phyloP scores from a whole-genome alignment of 1,140 invertebrate species.

The Scaptodrosophila lebanonensis region DNA sequence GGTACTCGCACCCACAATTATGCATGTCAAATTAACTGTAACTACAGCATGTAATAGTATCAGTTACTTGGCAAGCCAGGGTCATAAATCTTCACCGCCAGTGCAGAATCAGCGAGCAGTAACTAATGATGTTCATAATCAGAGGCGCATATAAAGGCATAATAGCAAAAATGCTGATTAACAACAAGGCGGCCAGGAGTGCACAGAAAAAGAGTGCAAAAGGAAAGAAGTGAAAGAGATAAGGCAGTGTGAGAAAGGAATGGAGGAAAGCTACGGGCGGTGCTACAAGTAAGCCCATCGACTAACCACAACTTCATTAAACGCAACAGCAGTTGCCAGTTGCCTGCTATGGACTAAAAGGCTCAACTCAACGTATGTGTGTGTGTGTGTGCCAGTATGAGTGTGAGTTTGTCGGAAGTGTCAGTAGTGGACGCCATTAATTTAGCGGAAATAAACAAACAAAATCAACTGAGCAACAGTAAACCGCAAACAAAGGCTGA shows the following conservation, averaged over 20 bases:
- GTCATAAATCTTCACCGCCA: constrained; percentile 57
- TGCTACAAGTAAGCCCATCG: constrained; percentile 4
- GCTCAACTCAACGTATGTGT: not conserved
- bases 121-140: constrained; percentile 74
- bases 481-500: constrained; percentile 40
- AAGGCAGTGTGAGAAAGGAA: too few relatives aligned
- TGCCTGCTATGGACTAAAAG: constrained; percentile 1
- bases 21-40: constrained; percentile 67
- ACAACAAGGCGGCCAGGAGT: constrained; percentile 22
- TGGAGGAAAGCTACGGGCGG: not conserved
- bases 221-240: not conserved
- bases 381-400: constrained; percentile 7
- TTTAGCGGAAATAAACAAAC: constrained; percentile 72
- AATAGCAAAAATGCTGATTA: constrained; percentile 62
- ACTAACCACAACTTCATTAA: constrained; percentile 61
- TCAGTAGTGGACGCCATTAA: constrained; percentile 71
- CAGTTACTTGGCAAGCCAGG: constrained; percentile 1
- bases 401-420: constrained; percentile 52
- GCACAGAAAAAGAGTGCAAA: constrained; percentile 1
- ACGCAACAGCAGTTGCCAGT: constrained; percentile 24
- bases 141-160: constrained; percentile 68
- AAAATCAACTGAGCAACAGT: constrained; percentile 59
- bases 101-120: constrained; percentile 53
- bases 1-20: constrained; percentile 50
- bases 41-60: constrained; percentile 48